phyloP scores from a whole-genome alignment of 2,113 vertebrate genomes.

The Grus americana region DNA sequence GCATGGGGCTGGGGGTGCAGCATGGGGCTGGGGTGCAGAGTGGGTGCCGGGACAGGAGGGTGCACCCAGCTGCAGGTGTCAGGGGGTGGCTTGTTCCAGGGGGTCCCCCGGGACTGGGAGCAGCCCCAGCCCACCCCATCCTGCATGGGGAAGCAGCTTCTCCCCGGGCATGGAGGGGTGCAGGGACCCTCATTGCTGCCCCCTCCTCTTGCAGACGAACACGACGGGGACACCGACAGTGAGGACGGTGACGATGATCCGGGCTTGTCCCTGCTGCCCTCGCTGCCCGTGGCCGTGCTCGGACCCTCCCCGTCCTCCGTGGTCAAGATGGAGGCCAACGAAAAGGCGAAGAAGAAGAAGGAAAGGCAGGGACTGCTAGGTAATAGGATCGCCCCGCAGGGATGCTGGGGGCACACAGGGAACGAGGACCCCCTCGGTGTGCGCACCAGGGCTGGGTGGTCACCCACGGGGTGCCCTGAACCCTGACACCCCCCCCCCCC shows the following conservation, averaged over 20 bases:
- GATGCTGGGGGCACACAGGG: fast-evolving
- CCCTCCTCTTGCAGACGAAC: background rate
- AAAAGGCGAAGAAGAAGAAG: conserved; percentile 96
- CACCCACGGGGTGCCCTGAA: background rate
- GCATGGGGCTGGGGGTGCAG: background rate
- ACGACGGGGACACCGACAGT: conserved; percentile 80
- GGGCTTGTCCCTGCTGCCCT: conserved; percentile 41
- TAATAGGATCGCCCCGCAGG: background rate
- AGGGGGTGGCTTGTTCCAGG: background rate
- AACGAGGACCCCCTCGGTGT: fast-evolving
- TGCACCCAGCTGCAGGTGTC: background rate
- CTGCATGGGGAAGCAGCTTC: conserved; percentile 51
- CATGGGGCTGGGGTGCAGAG: fast-evolving
- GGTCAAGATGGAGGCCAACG: conserved; percentile 96
- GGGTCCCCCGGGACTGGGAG: background rate
- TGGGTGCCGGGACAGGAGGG: background rate
- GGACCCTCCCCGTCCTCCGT: conserved; percentile 92
- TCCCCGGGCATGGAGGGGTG: background rate
- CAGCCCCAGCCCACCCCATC: background rate
- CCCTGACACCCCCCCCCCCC: fast-evolving
- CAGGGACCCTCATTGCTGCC: fast-evolving
- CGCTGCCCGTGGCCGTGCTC: conserved; percentile 70
- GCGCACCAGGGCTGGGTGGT: fast-evolving
- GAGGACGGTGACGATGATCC: conserved; percentile 79
- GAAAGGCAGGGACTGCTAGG: conserved; percentile 92